These are phyloP conservation scores for Ancistrus triradiatus DNA, from an alignment of 2,113 vertebrate species.

Conservation along the genomic window DNA sequence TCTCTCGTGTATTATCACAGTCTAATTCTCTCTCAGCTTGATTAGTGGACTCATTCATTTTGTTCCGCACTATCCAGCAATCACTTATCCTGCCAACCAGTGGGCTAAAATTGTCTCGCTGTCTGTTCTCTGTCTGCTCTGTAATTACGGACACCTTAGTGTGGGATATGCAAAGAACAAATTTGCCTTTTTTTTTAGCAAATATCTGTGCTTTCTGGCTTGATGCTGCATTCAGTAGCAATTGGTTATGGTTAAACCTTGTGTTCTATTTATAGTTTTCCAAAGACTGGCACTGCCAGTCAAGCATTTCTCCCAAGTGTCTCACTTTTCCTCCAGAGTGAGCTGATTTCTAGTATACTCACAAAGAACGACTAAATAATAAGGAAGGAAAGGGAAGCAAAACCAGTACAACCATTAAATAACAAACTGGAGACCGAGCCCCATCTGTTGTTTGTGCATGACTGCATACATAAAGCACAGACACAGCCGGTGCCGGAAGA, in stretches of 20 bases:
- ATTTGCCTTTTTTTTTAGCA: too few species aligned
- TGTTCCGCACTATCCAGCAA: constrained; percentile 20
- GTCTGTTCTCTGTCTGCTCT: constrained; percentile 6
- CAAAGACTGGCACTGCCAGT: background rate
- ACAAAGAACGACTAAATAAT: constrained; percentile 22
- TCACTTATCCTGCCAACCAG: constrained; percentile 32
- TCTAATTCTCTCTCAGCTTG: constrained; percentile 40
- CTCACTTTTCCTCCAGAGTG: background rate
- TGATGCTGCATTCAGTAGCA: background rate
- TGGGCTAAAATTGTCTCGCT: constrained; percentile 27
- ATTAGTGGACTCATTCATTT: constrained; percentile 39
- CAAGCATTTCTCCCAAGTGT: too few species aligned
- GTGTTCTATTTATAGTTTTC: background rate
- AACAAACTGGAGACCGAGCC: constrained; percentile 44
- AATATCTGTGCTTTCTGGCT: background rate
- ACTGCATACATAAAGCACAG: constrained; percentile 40
- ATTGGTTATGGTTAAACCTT: too few species aligned
- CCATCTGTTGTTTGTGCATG: constrained; percentile 54
- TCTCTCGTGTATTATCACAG: constrained; percentile 37
- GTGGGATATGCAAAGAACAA: constrained; percentile 19
- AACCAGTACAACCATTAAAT: constrained; percentile 42
- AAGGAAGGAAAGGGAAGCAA: constrained; percentile 28
- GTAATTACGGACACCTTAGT: constrained; percentile 19
- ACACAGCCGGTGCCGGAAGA: constrained; percentile 47
- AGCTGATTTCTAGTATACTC: constrained; percentile 5